These are phyloP conservation scores for Drosophila mayri DNA, from an alignment of 1,140 invertebrate genomes.

Conservation along the genomic window DNA sequence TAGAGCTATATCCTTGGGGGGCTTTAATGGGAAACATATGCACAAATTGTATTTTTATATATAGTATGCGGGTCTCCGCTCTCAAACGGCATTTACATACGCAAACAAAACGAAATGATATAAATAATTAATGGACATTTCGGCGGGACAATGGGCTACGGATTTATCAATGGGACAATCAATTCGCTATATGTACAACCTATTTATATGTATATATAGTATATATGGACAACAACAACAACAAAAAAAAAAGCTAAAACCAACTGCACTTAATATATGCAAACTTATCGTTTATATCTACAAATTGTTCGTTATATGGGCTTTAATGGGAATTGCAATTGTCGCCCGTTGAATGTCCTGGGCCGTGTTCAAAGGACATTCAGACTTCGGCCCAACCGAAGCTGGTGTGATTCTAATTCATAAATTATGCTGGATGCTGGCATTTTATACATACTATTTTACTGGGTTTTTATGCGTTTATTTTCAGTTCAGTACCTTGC, in stretches of 20 bases:
- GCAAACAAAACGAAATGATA: constrained; percentile 54
- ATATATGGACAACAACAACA: constrained; percentile 2
- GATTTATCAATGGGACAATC: constrained; percentile 51
- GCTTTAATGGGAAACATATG: constrained; percentile 22
- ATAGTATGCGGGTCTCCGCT: constrained; percentile 2
- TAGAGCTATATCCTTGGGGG: background rate
- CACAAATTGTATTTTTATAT: background rate
- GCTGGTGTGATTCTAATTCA: background rate
- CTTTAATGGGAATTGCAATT: constrained; percentile 7
- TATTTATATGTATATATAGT: constrained; percentile 4
- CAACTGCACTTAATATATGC: constrained; percentile 42
- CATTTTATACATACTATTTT: constrained; percentile 24
- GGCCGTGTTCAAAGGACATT: constrained; percentile 8
- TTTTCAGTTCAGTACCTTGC: constrained; percentile 72
- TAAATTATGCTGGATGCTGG: constrained; percentile 20
- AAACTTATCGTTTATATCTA: constrained; percentile 38
- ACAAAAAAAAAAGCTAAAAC: constrained; percentile 9
- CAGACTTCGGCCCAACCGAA: constrained; percentile 28
- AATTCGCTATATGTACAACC: constrained; percentile 22
- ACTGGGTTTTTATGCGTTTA: constrained; percentile 13
- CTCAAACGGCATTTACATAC: constrained; percentile 46
- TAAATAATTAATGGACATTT: constrained; percentile 64
- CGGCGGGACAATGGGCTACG: constrained; percentile 40
- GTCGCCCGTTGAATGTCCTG: constrained; percentile 15
- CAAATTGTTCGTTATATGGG: constrained; percentile 15